These are phyloP conservation scores for Apogon talboti DNA, from an alignment of 2,797 vertebrate genomes.

Conservation along the genomic window DNA sequence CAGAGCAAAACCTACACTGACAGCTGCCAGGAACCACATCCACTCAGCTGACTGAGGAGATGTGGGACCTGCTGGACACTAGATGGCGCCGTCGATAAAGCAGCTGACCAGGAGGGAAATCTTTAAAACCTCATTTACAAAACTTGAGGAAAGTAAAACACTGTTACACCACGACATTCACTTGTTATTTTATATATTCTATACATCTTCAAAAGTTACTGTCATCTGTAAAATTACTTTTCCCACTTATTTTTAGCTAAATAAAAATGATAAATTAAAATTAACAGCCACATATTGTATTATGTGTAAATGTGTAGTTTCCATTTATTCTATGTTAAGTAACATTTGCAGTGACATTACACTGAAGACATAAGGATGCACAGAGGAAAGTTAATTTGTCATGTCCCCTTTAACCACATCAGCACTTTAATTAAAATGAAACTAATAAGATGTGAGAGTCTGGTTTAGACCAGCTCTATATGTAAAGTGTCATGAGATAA, in stretches of 20 bases:
- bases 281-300: not conserved
- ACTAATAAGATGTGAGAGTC: too few relatives aligned
- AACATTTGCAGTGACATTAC: slow-evolving; percentile 4
- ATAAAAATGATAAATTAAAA: too few relatives aligned
- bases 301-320: not conserved
- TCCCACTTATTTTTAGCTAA: too few relatives aligned
- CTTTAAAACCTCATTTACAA: not conserved
- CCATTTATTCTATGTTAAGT: not conserved
- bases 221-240: too few relatives aligned
- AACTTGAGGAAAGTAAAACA: not conserved
- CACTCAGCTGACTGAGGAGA: not conserved
- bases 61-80: slow-evolving; percentile 38
- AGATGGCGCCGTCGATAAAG: slow-evolving; percentile 67
- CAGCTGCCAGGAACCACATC: not conserved
- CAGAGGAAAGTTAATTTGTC: slow-evolving; percentile 5
- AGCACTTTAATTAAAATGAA: slow-evolving; percentile 22
- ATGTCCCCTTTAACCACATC: slow-evolving; percentile 25
- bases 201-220: too few relatives aligned
- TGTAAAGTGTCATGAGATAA: too few relatives aligned
- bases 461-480: too few relatives aligned
- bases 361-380: not conserved
- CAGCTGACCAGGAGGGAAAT: not conserved
- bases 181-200: too few relatives aligned
- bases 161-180: not conserved
- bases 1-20: not conserved